Evolutionary conservation across 2,888 invertebrate genomes (phyloP), one percentile per base, ranked within the genome.

Genomic region (Galerucella nymphaeae): DNA sequence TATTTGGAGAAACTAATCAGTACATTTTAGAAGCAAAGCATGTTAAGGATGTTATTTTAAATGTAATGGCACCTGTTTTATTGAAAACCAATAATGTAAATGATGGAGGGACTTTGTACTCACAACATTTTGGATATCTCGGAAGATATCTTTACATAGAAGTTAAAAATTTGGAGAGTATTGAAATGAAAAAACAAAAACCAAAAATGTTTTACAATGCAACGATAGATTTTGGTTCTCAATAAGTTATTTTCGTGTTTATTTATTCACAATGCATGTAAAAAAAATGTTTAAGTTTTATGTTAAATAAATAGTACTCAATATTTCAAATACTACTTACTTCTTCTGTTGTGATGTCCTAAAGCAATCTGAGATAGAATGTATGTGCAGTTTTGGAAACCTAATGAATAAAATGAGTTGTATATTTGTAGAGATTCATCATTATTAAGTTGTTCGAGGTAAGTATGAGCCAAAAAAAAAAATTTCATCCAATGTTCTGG

Each of bases 401-500:
- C 98, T 78, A 92, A 90, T 10, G 91, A 87, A 77, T 92, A 91
- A 53, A 98, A 87, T 70, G 91, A 90, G 80, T 92, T 91, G 81
- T 96, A 97, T 69, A 96, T 91, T 72, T 94, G 93, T 41, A 98
- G 86, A 0, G 97, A 96, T 86, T 97, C 96, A 76, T 97, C 96
- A 77, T 96, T 94, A 75, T 96, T 88, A 82, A 97, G 94, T 66
- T 97, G 89, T 84, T 98, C 97, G 69, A 97, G 90, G 87, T 94
- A 96, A 14, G 95, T 93, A 85, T 97, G 95, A 0, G 94, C 97
- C 74, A 94, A 89, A 86, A 98, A 99, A 83, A 99, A 94, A 78
- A 95, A 91, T 85, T 94, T 94, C 90, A 98, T 96, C 98, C 98
- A 99, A 86, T 97, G 96, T 78, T 93, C 91, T 0, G 97, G 97